These are phyloP conservation scores for Euzophera pinguis DNA, from an alignment of 2,888 invertebrate species.

Conservation along the genomic window DNA sequence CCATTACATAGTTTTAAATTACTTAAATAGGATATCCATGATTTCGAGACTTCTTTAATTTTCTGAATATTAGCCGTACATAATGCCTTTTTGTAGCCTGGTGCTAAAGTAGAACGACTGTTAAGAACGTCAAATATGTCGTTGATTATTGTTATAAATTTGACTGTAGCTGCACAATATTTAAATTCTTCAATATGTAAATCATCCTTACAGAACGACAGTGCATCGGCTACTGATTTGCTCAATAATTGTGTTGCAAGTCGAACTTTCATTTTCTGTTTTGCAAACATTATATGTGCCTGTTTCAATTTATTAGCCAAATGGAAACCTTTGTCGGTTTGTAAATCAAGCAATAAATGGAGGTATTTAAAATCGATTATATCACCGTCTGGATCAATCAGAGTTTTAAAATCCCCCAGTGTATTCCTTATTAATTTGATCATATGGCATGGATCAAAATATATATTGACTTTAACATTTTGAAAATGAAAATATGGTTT, in stretches of 20 bases:
- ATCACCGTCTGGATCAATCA: neutral
- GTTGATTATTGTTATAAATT: neutral
- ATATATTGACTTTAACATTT: too few species aligned
- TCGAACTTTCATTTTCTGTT: neutral
- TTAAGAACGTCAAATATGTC: too few species aligned
- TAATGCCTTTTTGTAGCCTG: too few species aligned
- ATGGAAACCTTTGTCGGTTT: too few species aligned
- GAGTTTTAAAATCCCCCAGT: neutral
- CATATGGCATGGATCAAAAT: neutral
- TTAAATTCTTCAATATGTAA: too few species aligned
- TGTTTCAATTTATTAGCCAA: neutral
- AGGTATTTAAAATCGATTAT: neutral
- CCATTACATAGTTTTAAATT: slow-evolving; percentile 9
- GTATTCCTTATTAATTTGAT: neutral
- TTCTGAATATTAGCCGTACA: too few species aligned
- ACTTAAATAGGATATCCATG: neutral
- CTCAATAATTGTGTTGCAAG: neutral
- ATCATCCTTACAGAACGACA: too few species aligned
- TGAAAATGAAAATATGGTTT: too few species aligned
- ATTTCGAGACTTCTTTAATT: too few species aligned
- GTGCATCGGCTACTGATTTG: neutral
- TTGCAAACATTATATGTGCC: neutral
- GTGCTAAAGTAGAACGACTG: too few species aligned
- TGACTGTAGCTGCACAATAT: neutral
- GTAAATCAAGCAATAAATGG: too few species aligned